Evolutionary conservation across 2,797 vertebrate species (phyloP).

Genomic region (Cryptoblepharus egeriae): DNA sequence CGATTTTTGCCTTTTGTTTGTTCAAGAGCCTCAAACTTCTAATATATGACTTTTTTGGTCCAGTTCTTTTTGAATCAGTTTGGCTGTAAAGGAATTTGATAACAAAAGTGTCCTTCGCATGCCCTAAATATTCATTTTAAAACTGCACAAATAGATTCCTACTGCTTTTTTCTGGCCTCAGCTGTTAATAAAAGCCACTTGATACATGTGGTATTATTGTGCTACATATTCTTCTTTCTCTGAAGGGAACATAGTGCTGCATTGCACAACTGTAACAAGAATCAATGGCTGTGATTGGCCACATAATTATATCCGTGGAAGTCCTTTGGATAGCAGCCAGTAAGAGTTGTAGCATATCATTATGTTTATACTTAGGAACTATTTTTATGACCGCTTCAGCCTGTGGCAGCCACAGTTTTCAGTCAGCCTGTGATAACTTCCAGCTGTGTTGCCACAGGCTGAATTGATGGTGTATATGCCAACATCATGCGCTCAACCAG

Average conservation of each 20-base stretch:
- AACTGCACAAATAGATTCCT: slow-evolving; percentile 27
- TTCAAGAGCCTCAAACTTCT: slow-evolving; percentile 52
- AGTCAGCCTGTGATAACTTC: slow-evolving; percentile 23
- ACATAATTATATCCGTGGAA: slow-evolving; percentile 1
- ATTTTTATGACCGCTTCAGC: slow-evolving; percentile 19
- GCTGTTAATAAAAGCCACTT: slow-evolving; percentile 2
- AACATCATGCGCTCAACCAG: slow-evolving; percentile 8
- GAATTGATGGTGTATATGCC: background rate
- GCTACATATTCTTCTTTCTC: slow-evolving; percentile 1
- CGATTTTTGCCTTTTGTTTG: slow-evolving; percentile 56
- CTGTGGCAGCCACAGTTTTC: slow-evolving; percentile 14
- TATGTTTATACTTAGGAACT: slow-evolving; percentile 16
- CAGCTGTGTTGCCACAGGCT: slow-evolving; percentile 16
- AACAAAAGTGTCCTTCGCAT: slow-evolving; percentile 38
- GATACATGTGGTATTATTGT: slow-evolving; percentile 6
- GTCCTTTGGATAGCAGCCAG: slow-evolving; percentile 18
- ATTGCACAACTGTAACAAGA: background rate
- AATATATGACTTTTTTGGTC: slow-evolving; percentile 42
- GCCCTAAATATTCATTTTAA: slow-evolving; percentile 42
- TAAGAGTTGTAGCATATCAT: slow-evolving; percentile 9
- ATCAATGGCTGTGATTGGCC: background rate
- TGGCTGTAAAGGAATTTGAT: slow-evolving; percentile 30
- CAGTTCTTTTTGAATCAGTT: slow-evolving; percentile 56
- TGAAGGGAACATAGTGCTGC: background rate
- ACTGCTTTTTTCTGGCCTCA: background rate